phyloP scores from a whole-genome alignment of 35 echinoderm and acorn worm genomes.

The Apostichopus parvimensis region DNA sequence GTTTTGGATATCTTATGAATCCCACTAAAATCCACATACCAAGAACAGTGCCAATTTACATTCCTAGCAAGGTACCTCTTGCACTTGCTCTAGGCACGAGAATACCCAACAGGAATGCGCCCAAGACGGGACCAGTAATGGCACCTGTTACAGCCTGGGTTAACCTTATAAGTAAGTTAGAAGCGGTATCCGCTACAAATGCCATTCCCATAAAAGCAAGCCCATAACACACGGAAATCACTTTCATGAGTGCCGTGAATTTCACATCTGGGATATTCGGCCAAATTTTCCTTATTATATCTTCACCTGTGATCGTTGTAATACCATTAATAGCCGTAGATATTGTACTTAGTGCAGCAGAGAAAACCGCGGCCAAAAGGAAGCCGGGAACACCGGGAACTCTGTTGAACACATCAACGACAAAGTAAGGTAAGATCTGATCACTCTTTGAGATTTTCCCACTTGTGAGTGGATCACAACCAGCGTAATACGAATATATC shows the following conservation, averaged over 20 bases:
- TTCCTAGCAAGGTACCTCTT: not conserved
- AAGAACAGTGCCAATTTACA: not conserved
- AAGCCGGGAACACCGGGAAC: conserved; percentile 14
- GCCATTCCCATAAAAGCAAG: not conserved
- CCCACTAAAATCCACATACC: not conserved
- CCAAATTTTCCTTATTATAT: conserved; percentile 1
- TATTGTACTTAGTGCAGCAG: conserved; percentile 19
- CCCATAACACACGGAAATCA: not conserved
- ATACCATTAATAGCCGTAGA: conserved; percentile 34
- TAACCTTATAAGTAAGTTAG: not conserved
- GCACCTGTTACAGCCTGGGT: not conserved
- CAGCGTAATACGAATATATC: not conserved
- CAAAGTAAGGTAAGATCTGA: conserved; percentile 35
- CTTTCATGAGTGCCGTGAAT: conserved; percentile 21
- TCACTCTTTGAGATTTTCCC: not conserved
- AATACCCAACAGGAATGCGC: not conserved
- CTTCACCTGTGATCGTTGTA: not conserved
- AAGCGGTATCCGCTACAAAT: not conserved
- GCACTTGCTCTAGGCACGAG: not conserved
- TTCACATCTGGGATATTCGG: not conserved
- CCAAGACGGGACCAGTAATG: not conserved
- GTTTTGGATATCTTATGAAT: not conserved
- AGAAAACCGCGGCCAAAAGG: not conserved
- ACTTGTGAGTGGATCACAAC: not conserved
- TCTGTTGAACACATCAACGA: not conserved